Base-by-base conservation (phyloP, 2,113 vertebrate genomes). In the Cyphomyrus plagiostoma region DNA sequence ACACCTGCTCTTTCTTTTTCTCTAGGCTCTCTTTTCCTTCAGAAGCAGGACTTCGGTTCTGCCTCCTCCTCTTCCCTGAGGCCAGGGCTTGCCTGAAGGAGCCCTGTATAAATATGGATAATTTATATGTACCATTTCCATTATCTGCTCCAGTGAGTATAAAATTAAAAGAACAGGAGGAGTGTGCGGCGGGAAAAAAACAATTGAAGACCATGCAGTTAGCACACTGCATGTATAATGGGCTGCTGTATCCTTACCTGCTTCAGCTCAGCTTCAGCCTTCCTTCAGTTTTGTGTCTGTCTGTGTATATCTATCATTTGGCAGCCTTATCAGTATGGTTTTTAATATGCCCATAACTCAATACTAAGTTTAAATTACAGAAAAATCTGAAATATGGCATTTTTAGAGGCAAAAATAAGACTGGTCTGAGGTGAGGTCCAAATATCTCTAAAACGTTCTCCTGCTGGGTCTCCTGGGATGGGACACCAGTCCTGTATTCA, bases 131-230 rank as follows among this genome's bases (percentile, higher is more conserved):
- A 91, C 92, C 90, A 89, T 77, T 62, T 90, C 88, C 90, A 91
- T 93, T 93, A 91, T 91, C 89, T 92, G 91, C 91, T 91, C 89
- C 90, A 91, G 88, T 91, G 89, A 91, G 89, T 89, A 92, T 89
- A 91, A 89, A 89, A 92, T 93, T 91, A 91, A 92, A 91, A 58
- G 82, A 88, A 90, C 66, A 85, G 90, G 85, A 62, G 62, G 49
- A 58, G 70, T 50, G 35, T 45, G 85, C 66, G 2, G 89, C 86
- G 30, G 87, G 49, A 58, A 52, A 90, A 46, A 53, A 35, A 53
- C 85, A 53, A 87, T 84, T n/a, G 82, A 48, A 53, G 50, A 66
- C 42, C 82, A 48, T 42, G 52, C 50, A 56, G 82, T 62, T 48
- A 11, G 53, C 53, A n/a, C 50, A 35, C 35, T 23, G 85, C 85